A percentile compares a stretch with the other conserved stretches of the same genome.
phyloP scores from a whole-genome alignment of 2,113 vertebrate genomes.

The Phrynocephalus versicolor region DNA sequence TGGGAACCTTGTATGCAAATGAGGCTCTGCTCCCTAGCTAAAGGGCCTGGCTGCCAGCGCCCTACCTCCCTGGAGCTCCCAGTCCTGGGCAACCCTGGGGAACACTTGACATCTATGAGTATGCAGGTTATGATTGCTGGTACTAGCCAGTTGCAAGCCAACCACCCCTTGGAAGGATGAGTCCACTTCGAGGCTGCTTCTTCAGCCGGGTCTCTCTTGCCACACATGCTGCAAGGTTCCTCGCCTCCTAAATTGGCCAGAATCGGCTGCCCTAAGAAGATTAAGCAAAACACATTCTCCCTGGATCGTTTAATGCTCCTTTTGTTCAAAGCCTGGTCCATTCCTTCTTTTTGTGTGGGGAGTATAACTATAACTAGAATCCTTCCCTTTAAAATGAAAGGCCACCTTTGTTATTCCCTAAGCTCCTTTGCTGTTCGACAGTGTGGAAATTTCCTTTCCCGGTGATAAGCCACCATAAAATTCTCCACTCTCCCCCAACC shows the following conservation, averaged over 20 bases:
- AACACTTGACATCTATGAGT: too few relatives aligned
- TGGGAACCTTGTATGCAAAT: too few relatives aligned
- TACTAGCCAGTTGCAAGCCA: too few relatives aligned
- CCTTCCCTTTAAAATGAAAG: conserved; percentile 7
- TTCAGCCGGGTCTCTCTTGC: background rate
- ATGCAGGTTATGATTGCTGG: too few relatives aligned
- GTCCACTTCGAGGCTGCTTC: background rate
- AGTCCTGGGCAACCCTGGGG: too few relatives aligned
- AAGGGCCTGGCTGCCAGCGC: too few relatives aligned
- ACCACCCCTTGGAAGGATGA: background rate
- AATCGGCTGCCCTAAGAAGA: background rate
- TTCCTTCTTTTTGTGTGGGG: background rate
- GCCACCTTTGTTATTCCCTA: background rate
- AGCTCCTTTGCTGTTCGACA: conserved; percentile 30
- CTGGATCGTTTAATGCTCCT: background rate
- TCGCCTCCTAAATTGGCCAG: background rate
- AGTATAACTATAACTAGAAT: background rate
- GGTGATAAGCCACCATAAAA: background rate
- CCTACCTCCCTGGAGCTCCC: too few relatives aligned
- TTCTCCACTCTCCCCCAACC: background rate
- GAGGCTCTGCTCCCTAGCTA: too few relatives aligned
- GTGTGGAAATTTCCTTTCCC: conserved; percentile 9
- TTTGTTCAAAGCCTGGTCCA: background rate
- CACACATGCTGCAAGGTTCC: background rate
- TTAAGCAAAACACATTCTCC: background rate